Base-by-base conservation (phyloP, 1,140 invertebrate genomes). In the Hydropsyche tenuis region DNA sequence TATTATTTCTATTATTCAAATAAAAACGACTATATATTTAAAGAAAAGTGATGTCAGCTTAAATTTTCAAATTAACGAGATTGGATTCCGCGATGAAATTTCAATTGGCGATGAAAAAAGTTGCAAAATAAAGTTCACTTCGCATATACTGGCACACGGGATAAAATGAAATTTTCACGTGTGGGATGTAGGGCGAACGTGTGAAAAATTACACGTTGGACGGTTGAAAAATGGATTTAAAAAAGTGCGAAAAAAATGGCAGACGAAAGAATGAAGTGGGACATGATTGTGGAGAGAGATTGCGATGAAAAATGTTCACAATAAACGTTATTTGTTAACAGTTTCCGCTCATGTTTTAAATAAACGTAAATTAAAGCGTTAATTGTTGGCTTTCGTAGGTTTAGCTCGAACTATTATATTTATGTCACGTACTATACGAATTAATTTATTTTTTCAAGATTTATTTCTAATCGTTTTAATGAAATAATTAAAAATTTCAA, bases 221-320 rank as follows among this genome's bases (percentile, higher is more conserved):
- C 18, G 9, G 56, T 9, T 11, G 51, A 56, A 22, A 56, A 76
- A 76, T 72, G 75, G 72, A 76, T 76, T 73, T 73, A 76, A 75
- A 75, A 60, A 60, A 37, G 30, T 37, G 30, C 3, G 30, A 37
- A 53, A 53, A 53, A 60, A 68, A 48, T 37, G 42, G 72, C 75
- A 75, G 72, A 73, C 53, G 75, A 76, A 76, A 73, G 72, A 73
- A 76, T 73, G 75, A 73, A 76, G 71, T 69, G 72, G 64, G 30
- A 46, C 25, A 73, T 69, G 64, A 69, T 68, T 68, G 65, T 43
- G 45, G 45, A 48, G 65, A 23, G 65, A 68, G 65, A 68, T 68
- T 68, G 43, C n/a, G 20, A 48, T 48, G 45, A 68, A 68, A 68
- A 68, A 68, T 60, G 20, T 18, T 20, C 48, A 53, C 48, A 53